Conservation (phyloP, 2,797 vertebrate species). For the Rhinoraja longicauda region DNA sequence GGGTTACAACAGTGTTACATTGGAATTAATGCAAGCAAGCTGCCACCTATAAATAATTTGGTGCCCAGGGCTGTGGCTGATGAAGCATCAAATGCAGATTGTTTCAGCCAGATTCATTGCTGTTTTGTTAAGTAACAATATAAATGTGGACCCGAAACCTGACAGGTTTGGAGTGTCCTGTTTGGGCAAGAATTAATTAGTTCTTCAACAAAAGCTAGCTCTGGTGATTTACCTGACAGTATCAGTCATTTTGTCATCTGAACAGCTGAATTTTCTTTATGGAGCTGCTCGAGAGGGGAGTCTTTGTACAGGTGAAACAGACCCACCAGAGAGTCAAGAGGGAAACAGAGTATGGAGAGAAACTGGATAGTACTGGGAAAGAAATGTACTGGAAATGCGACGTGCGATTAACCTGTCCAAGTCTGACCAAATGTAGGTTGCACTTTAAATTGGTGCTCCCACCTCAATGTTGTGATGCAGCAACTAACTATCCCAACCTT, state of each 20-base stretch:
- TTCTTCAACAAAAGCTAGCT: neutral
- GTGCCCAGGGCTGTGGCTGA: neutral
- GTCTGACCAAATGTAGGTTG: too few species aligned
- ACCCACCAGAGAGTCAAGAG: neutral
- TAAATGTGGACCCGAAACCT: slow-evolving; percentile 10
- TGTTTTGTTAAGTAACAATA: slow-evolving; percentile 34
- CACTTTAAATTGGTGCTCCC: too few species aligned
- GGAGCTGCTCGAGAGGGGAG: neutral
- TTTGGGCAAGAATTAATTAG: slow-evolving; percentile 38
- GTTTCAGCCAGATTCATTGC: slow-evolving; percentile 30
- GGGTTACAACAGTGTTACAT: neutral
- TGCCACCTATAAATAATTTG: neutral
- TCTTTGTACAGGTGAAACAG: neutral
- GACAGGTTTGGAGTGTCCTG: slow-evolving; percentile 23
- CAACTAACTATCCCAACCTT: too few species aligned
- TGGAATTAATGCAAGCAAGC: slow-evolving; percentile 14
- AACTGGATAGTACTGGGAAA: too few species aligned
- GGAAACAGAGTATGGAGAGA: neutral
- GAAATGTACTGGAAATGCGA: too few species aligned
- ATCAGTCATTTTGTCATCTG: slow-evolving; percentile 22
- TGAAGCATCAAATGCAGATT: slow-evolving; percentile 24
- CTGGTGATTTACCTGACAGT: slow-evolving; percentile 10
- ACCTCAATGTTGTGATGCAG: too few species aligned
- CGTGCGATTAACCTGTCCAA: too few species aligned
- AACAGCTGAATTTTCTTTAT: slow-evolving; percentile 8